Percentiles rank a stretch among this genome's conserved stretches.
phyloP scores from a whole-genome alignment of 2,888 invertebrate genomes.

The Pheosia gnoma region DNA sequence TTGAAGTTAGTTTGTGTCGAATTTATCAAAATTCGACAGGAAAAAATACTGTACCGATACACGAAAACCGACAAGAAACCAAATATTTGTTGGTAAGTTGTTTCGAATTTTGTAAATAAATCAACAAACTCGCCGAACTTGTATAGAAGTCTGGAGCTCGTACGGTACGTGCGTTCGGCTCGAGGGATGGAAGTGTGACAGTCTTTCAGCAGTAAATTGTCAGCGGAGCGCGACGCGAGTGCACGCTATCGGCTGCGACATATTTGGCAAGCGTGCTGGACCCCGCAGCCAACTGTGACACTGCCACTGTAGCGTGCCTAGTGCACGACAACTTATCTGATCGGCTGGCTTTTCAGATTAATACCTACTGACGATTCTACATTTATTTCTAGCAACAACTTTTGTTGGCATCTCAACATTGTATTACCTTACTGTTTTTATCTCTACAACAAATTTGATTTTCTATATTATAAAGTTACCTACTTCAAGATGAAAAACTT shows the following conservation, averaged over 20 bases:
- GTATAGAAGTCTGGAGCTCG: slow-evolving; percentile 30
- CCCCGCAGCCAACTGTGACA: slow-evolving; percentile 76
- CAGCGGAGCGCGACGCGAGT: slow-evolving; percentile 34
- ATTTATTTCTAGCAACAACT: slow-evolving; percentile 29
- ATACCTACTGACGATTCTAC: slow-evolving; percentile 50
- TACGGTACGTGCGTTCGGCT: slow-evolving; percentile 32
- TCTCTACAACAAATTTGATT: neutral
- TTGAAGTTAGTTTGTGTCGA: slow-evolving; percentile 18
- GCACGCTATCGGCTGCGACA: slow-evolving; percentile 71
- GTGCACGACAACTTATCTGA: slow-evolving; percentile 51
- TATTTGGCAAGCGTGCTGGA: slow-evolving; percentile 75
- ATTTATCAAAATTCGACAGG: slow-evolving; percentile 27
- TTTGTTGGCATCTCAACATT: slow-evolving; percentile 20
- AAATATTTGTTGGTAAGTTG: slow-evolving; percentile 42
- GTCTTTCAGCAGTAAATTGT: slow-evolving; percentile 69
- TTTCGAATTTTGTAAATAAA: slow-evolving; percentile 57
- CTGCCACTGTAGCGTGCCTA: slow-evolving; percentile 47
- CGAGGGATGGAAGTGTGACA: slow-evolving; percentile 55
- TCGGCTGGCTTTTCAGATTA: slow-evolving; percentile 56
- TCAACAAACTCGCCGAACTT: slow-evolving; percentile 44
- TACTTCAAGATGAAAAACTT: too few relatives aligned
- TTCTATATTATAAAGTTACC: too few relatives aligned
- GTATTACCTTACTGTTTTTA: slow-evolving; percentile 3
- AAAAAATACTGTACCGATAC: slow-evolving; percentile 28
- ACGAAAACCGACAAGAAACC: slow-evolving; percentile 23